phyloP scores from a whole-genome alignment of 2,888 invertebrate genomes.

The Trachelus troglodyta region DNA sequence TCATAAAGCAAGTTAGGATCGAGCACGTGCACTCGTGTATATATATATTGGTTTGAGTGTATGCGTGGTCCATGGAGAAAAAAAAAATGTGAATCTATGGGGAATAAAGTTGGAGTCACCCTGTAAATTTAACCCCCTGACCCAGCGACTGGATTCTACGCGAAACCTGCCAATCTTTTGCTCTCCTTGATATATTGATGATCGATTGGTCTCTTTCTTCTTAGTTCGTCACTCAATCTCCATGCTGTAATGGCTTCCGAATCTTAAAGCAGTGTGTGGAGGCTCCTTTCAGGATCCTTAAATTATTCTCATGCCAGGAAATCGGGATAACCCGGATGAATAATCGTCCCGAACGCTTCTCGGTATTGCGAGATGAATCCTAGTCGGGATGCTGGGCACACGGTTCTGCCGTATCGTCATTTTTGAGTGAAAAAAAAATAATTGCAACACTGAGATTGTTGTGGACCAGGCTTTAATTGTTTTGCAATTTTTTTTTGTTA shows the following conservation, averaged over 20 bases:
- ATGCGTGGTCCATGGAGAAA: background rate
- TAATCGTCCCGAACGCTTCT: background rate
- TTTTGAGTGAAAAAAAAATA: background rate
- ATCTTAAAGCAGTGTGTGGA: background rate
- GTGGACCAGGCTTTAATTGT: background rate
- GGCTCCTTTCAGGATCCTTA: background rate
- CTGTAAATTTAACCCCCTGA: background rate
- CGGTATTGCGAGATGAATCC: background rate
- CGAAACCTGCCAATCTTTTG: background rate
- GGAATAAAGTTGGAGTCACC: background rate
- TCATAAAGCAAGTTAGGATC: constrained; percentile 5
- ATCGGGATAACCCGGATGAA: background rate
- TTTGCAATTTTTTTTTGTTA: background rate
- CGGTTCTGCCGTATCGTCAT: background rate
- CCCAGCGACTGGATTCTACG: background rate
- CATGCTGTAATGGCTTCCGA: background rate
- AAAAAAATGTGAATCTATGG: background rate
- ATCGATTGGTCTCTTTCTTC: background rate
- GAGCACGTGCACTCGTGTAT: background rate
- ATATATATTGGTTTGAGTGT: background rate
- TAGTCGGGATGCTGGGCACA: background rate
- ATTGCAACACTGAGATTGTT: no score
- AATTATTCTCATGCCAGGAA: background rate
- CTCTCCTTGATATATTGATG: background rate
- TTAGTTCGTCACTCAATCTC: background rate